Evolutionary conservation across 2,797 vertebrate species (phyloP).

Genomic region (Dryobates pubescens): DNA sequence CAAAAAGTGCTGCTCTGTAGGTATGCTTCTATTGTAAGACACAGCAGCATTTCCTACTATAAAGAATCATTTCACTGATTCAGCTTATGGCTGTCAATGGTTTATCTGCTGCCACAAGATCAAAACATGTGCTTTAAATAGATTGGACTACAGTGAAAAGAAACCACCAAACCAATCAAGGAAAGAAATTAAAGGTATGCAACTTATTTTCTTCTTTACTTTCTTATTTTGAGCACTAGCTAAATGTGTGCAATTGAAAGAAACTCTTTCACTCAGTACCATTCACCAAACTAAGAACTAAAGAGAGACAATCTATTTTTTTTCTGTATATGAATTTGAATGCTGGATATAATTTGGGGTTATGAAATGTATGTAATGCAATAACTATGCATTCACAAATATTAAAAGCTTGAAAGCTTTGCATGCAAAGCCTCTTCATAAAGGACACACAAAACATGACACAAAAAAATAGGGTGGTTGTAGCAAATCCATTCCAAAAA

Average conservation of each 20-base stretch:
- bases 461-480: fast-evolving
- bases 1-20: not conserved
- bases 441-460: not conserved
- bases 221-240: not conserved
- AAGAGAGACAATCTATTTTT: not conserved
- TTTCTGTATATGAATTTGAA: not conserved
- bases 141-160: not conserved
- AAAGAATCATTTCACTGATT: not conserved
- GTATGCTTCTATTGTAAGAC: not conserved
- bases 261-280: not conserved
- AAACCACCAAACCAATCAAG: not conserved
- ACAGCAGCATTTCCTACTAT: not conserved
- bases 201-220: not conserved
- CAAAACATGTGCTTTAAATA: not conserved
- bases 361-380: not conserved
- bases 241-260: not conserved
- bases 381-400: not conserved
- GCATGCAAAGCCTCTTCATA: not conserved
- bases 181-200: not conserved
- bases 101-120: not conserved
- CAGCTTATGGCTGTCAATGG: not conserved
- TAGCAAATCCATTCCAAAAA: not conserved
- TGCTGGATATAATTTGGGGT: not conserved
- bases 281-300: not conserved
- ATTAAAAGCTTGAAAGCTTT: not conserved